phyloP scores from a whole-genome alignment of 1,140 invertebrate species.

The Solenopsis fugax region DNA sequence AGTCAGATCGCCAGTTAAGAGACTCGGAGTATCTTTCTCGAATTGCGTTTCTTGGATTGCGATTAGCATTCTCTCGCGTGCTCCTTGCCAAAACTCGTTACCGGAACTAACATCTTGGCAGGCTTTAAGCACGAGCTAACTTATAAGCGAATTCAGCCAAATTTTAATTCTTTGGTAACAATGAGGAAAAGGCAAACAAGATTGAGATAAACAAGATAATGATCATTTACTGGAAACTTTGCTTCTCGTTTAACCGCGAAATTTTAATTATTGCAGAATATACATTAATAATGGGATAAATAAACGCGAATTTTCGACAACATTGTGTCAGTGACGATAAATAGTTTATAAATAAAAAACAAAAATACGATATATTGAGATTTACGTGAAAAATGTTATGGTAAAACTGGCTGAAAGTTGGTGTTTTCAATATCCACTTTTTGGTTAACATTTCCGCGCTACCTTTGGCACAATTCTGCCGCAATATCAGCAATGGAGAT shows the following conservation, averaged over 20 bases:
- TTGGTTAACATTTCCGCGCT: slow-evolving; percentile 41
- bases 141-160: background rate
- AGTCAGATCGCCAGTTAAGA: slow-evolving; percentile 39
- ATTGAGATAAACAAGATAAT: background rate
- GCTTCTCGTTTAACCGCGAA: background rate
- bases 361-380: background rate
- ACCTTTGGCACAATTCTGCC: slow-evolving; percentile 40
- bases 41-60: slow-evolving; percentile 25
- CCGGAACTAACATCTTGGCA: background rate
- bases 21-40: slow-evolving; percentile 14
- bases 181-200: background rate
- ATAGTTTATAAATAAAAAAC: background rate
- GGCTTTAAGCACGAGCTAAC: background rate
- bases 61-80: slow-evolving; percentile 2
- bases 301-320: background rate
- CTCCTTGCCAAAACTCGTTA: background rate
- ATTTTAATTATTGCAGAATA: background rate
- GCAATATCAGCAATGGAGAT: slow-evolving; percentile 55
- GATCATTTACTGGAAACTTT: no score
- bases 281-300: slow-evolving; percentile 5
- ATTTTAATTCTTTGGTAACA: background rate
- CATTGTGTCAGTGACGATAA: background rate
- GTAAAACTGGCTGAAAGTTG: slow-evolving; percentile 3
- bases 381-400: background rate
- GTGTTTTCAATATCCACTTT: slow-evolving; percentile 42